These are phyloP conservation scores for Peucedramus taeniatus DNA, from an alignment of 2,113 vertebrate species.

Conservation along the genomic window DNA sequence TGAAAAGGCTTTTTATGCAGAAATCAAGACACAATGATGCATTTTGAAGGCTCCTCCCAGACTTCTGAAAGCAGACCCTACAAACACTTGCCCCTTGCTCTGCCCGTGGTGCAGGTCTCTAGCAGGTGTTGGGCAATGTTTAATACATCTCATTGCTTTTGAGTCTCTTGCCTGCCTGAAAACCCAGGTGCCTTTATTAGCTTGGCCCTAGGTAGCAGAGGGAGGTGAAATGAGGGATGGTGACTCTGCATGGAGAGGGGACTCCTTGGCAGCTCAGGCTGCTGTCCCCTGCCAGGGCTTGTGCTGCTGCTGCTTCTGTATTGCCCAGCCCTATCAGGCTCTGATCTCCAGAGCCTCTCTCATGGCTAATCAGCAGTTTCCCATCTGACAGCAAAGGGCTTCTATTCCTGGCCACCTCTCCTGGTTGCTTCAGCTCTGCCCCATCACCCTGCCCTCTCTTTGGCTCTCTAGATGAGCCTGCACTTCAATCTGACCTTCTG, in stretches of 20 bases:
- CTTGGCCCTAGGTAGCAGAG: neutral
- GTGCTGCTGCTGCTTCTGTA: neutral
- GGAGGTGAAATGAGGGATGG: neutral
- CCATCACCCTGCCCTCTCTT: neutral
- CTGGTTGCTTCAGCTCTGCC: neutral
- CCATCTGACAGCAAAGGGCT: neutral
- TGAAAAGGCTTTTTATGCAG: slow-evolving; percentile 28
- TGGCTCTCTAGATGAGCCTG: neutral
- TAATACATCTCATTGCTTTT: neutral
- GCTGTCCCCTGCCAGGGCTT: neutral
- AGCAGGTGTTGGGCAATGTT: neutral
- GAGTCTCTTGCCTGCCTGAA: neutral
- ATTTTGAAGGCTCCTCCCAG: neutral
- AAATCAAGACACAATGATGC: neutral
- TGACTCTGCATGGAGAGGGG: neutral
- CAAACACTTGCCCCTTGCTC: rapidly evolving
- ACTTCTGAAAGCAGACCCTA: neutral
- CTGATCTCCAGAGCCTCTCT: neutral
- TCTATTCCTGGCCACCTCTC: neutral
- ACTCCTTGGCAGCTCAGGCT: neutral
- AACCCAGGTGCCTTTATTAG: neutral
- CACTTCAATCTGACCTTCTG: neutral
- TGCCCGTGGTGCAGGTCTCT: neutral
- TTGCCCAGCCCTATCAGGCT: neutral
- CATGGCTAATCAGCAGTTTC: neutral